Conservation (phyloP, 2,888 invertebrate genomes). For the Diachrysia chrysitis region DNA sequence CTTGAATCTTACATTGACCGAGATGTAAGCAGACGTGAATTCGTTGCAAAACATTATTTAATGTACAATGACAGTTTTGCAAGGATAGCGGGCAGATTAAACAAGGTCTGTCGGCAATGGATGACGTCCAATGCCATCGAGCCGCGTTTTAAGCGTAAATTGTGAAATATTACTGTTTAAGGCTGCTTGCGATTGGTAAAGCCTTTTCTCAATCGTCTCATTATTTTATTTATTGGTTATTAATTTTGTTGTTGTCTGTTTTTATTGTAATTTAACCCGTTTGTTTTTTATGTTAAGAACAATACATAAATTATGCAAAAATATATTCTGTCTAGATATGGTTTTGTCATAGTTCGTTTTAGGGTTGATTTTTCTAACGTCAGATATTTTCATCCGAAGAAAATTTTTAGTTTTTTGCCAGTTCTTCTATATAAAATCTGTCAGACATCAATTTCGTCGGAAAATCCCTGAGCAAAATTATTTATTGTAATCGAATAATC, state of each 20-base stretch:
- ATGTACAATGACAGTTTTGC: conserved; percentile 65
- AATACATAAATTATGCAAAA: too few species aligned
- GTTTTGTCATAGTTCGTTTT: too few species aligned
- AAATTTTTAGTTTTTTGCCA: too few species aligned
- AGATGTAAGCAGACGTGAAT: conserved; percentile 32
- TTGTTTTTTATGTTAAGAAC: too few species aligned
- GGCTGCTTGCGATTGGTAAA: conserved; percentile 28
- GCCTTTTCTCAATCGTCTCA: conserved; percentile 19
- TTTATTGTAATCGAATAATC: too few species aligned
- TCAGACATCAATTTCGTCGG: too few species aligned
- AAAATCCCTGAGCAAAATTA: too few species aligned
- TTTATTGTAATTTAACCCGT: conserved; percentile 10
- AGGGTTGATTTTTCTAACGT: too few species aligned
- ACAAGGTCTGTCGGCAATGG: conserved; percentile 57
- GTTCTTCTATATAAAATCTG: too few species aligned
- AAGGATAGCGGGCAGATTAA: conserved; percentile 54
- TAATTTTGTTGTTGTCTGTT: conserved; percentile 26
- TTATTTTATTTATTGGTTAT: conserved; percentile 21
- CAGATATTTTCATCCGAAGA: too few species aligned
- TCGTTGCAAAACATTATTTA: conserved; percentile 61
- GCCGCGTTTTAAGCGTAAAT: conserved; percentile 27
- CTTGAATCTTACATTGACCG: conserved; percentile 33
- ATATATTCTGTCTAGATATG: too few species aligned
- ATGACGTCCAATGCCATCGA: conserved; percentile 42
- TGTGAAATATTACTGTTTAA: conserved; percentile 45